These are phyloP conservation scores for Polypedilum pembai DNA, from an alignment of 1,140 invertebrate genomes.

Conservation along the genomic window DNA sequence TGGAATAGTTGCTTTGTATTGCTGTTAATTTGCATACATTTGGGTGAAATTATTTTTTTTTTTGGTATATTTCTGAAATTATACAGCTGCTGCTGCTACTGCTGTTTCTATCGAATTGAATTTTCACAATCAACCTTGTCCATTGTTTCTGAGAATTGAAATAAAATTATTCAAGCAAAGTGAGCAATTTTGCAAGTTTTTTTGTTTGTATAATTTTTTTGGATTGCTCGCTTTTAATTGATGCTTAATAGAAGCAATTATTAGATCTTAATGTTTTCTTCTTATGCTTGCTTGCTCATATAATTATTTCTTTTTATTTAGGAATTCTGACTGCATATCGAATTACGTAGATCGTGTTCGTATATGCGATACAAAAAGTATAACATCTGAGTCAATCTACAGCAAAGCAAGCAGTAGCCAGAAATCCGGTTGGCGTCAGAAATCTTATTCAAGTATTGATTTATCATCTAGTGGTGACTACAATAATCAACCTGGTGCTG, in stretches of 20 bases:
- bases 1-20: not conserved
- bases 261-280: not conserved
- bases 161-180: no score
- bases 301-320: conserved; percentile 26
- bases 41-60: not conserved
- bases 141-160: no score
- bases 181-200: no score
- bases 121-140: no score
- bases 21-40: conserved; percentile 12
- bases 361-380: conserved; percentile 27
- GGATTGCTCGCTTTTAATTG: no score
- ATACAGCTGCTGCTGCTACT: not conserved
- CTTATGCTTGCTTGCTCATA: not conserved
- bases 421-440: conserved; percentile 42
- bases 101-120: not conserved
- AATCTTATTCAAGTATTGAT: conserved; percentile 42
- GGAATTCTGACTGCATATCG: conserved; percentile 36
- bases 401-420: conserved; percentile 37
- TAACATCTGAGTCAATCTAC: conserved; percentile 33
- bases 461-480: conserved; percentile 43
- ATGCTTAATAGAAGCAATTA: not conserved
- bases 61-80: conserved; percentile 1
- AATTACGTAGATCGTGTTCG: conserved; percentile 42
- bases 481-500: conserved; percentile 32
- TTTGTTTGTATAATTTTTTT: not conserved